Conservation (phyloP, 2,797 vertebrate species). For the Scomberomorus guttatus region DNA sequence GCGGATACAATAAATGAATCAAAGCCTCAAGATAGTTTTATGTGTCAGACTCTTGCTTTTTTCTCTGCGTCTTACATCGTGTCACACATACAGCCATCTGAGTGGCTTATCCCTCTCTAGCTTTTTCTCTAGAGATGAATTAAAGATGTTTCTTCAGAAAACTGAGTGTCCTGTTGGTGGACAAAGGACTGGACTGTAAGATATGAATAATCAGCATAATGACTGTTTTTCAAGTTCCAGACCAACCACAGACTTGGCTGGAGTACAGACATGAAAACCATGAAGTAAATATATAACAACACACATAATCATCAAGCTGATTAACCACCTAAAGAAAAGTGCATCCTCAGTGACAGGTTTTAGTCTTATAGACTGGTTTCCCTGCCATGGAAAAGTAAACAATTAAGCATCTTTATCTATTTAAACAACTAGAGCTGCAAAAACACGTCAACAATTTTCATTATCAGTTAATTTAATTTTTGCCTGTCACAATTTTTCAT, state of each 20-base stretch:
- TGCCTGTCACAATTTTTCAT: no score
- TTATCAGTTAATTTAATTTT: background rate
- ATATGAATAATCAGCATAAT: slow-evolving; percentile 45
- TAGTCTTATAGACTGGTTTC: background rate
- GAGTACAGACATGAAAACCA: slow-evolving; percentile 5
- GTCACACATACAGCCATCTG: background rate
- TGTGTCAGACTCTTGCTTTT: background rate
- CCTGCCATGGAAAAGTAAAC: background rate
- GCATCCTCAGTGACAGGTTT: background rate
- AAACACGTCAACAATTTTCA: background rate
- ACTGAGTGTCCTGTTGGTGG: background rate
- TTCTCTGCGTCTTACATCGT: background rate
- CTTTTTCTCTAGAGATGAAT: background rate
- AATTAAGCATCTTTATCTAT: background rate
- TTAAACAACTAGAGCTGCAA: background rate
- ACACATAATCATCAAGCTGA: slow-evolving; percentile 13
- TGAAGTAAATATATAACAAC: slow-evolving; percentile 18
- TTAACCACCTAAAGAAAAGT: slow-evolving; percentile 14
- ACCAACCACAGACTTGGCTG: slow-evolving; percentile 34
- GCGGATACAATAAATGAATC: background rate
- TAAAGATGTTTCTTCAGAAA: background rate
- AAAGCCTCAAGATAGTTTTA: background rate
- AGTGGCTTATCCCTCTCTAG: background rate
- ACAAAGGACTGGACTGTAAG: slow-evolving; percentile 26
- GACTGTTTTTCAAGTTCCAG: slow-evolving; percentile 24